These are phyloP conservation scores for Trachemys scripta DNA, from an alignment of 2,113 vertebrate genomes.

Conservation along the genomic window DNA sequence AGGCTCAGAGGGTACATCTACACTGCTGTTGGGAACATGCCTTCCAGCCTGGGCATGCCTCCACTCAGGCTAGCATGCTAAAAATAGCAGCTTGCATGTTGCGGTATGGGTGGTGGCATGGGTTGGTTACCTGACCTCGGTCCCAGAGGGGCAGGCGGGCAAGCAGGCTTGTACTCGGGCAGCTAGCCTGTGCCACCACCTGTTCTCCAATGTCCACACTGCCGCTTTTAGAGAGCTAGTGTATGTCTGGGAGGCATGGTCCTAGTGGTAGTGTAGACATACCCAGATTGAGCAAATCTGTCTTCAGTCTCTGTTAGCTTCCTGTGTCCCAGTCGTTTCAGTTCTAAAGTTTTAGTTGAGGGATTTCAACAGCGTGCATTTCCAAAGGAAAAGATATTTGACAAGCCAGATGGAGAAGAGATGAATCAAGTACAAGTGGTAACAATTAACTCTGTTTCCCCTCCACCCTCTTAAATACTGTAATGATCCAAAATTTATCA, in stretches of 20 bases:
- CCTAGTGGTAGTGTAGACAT: background rate
- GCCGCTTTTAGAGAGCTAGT: background rate
- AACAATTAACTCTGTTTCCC: slow-evolving; percentile 86
- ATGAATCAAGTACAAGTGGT: slow-evolving; percentile 86
- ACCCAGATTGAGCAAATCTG: background rate
- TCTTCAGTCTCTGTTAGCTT: rapidly evolving
- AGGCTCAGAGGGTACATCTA: background rate
- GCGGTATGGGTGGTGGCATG: too few species aligned
- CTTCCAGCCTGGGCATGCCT: background rate
- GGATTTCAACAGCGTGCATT: slow-evolving; percentile 34
- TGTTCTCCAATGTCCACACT: background rate
- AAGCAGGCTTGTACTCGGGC: background rate
- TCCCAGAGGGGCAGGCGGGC: background rate
- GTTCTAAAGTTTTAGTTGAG: slow-evolving; percentile 20
- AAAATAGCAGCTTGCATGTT: background rate
- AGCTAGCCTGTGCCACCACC: background rate
- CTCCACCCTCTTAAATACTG: slow-evolving; percentile 70
- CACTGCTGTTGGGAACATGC: background rate
- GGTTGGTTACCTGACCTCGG: background rate
- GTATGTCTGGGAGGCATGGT: background rate
- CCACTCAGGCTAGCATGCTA: background rate
- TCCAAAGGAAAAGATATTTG: slow-evolving; percentile 58
- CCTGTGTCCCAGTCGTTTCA: slow-evolving; percentile 39
- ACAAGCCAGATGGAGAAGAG: slow-evolving; percentile 78
- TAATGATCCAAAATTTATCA: slow-evolving; percentile 86